A percentile compares a stretch with the other conserved stretches of the same genome.
Evolutionary conservation across 2,888 invertebrate species (phyloP).

Genomic region (Allolobophora icterica): DNA sequence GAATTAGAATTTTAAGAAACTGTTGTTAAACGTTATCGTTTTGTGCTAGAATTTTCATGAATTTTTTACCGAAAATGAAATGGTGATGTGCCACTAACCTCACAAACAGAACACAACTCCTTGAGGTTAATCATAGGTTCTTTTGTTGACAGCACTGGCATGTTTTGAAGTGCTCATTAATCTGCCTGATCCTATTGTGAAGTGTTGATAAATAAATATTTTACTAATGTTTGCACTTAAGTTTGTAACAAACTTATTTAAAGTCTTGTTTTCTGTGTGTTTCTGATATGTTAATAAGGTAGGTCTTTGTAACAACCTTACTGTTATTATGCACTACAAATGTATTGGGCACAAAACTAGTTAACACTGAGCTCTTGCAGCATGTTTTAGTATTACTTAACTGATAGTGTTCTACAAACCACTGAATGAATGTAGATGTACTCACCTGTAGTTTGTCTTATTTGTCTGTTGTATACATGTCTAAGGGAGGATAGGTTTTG

Average conservation of each 20-base stretch:
- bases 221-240: conserved; percentile 1
- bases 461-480: background rate
- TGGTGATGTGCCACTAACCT: too few relatives aligned
- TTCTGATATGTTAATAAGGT: background rate
- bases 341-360: background rate
- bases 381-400: background rate
- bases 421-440: background rate
- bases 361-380: background rate
- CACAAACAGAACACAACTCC: background rate
- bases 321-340: background rate
- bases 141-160: background rate
- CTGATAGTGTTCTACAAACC: background rate
- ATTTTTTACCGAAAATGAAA: too few relatives aligned
- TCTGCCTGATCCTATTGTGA: background rate
- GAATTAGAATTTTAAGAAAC: too few relatives aligned
- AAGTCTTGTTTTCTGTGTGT: background rate
- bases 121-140: background rate
- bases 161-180: background rate
- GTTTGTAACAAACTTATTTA: background rate
- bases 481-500: background rate
- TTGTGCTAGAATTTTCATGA: too few relatives aligned
- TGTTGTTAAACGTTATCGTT: too few relatives aligned
- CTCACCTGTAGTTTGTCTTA: background rate
- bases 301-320: background rate
- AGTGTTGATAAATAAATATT: background rate